Base-by-base conservation (phyloP, 2,888 invertebrate species). In the Melieria crassipennis region DNA sequence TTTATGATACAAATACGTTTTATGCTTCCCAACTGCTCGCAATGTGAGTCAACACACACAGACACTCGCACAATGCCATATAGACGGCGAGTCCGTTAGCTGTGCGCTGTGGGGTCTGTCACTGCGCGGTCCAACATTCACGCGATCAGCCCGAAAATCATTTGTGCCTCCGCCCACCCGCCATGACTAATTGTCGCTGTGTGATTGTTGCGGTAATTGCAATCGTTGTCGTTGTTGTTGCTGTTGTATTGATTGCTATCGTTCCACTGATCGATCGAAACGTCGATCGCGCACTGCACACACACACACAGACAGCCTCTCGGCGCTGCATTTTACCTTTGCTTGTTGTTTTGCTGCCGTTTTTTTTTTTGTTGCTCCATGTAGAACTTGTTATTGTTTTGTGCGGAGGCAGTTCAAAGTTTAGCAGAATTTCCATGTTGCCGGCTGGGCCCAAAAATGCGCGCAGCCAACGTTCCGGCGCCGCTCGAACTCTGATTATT, bases 401-500 rank as follows among this genome's bases (percentile, higher is more conserved):
- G 55, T 57, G 52, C 61, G 30, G 30, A 30, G 30, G 7, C 16
- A 47, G 47, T 69, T 58, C 58, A 58, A 58, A 58, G 58, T 58
- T 58, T 58, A 42, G 58, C 58, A 58, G 6, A 16, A 16, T 16
- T 58, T 30, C 42, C 30, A n/a, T 16, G 11, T 30, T 13, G n/a
- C 58, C 30, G 30, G 30, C 30, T 30, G 30, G 30, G 30, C 30
- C 30, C 30, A 30, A 30, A 30, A 30, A 30, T 30, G 30, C 30
- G 3, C 30, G 3, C 30, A 30, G 30, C 30, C 30, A 30, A 30
- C 30, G 30, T 30, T 30, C 30, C 30, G 30, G 2, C 30, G 30
- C 2, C 30, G 30, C 30, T 30, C 30, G 30, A 30, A 30, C 30
- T 67, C 47, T 64, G 64, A 65, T 58, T 70, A 70, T 65, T 70